Conservation (phyloP, 2,888 invertebrate genomes). For the Oscheius sp. region DNA sequence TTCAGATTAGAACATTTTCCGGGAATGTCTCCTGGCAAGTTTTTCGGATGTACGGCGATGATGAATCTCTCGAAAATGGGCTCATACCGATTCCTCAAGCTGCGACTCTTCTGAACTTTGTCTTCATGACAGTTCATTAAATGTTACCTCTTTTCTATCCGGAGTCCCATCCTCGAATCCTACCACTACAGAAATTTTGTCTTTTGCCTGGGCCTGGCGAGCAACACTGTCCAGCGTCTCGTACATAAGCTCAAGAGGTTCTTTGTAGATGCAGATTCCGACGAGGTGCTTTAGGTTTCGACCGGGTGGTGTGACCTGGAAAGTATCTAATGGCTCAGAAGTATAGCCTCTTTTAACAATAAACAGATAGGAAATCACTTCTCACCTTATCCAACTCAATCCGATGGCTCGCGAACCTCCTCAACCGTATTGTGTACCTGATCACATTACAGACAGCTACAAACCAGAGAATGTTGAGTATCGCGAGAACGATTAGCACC, state of each 20-base stretch:
- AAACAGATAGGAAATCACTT: not conserved
- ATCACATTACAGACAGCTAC: conserved; percentile 62
- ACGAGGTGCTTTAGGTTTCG: conserved; percentile 56
- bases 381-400: conserved; percentile 52
- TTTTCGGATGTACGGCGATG: conserved; percentile 66
- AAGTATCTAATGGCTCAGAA: not conserved
- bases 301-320: conserved; percentile 41
- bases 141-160: conserved; percentile 59
- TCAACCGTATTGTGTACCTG: conserved; percentile 54
- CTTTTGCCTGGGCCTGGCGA: conserved; percentile 56
- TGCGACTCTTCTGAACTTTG: conserved; percentile 22
- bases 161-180: conserved; percentile 69
- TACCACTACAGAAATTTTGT: conserved; percentile 60
- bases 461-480: conserved; percentile 61
- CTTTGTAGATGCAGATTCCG: conserved; percentile 62
- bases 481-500: conserved; percentile 53
- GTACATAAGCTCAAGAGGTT: conserved; percentile 61
- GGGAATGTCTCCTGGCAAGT: conserved; percentile 66
- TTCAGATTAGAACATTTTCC: conserved; percentile 69
- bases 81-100: conserved; percentile 56
- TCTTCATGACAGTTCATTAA: not conserved
- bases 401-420: conserved; percentile 51
- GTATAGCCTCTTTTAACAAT: too few relatives aligned
- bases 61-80: conserved; percentile 62
- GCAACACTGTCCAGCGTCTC: conserved; percentile 65